Percentiles rank a stretch among this genome's conserved stretches.
phyloP scores from a whole-genome alignment of 2,888 invertebrate species.

The Cheiracanthium punctorium region DNA sequence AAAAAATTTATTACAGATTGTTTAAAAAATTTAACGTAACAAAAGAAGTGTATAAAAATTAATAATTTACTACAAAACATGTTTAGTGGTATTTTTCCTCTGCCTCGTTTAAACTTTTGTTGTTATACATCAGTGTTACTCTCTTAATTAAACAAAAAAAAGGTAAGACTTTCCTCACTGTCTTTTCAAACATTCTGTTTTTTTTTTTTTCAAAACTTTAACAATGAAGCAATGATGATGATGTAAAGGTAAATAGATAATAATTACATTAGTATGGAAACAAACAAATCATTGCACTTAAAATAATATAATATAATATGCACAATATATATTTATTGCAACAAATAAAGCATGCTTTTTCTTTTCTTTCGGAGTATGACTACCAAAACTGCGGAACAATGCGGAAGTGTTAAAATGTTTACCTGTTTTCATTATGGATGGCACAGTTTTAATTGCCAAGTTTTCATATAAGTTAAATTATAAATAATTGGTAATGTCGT shows the following conservation, averaged over 20 bases:
- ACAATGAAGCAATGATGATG: background rate
- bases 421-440: too few relatives aligned
- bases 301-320: constrained; percentile 6
- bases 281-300: background rate
- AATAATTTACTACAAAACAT: background rate
- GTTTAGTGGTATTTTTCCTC: background rate
- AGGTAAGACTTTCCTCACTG: too few relatives aligned
- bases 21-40: constrained; percentile 15
- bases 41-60: constrained; percentile 7
- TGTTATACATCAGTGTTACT: background rate
- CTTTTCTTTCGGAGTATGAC: background rate
- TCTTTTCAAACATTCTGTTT: background rate
- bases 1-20: constrained; percentile 5
- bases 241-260: background rate
- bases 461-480: too few relatives aligned
- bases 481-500: too few relatives aligned
- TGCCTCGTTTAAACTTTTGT: background rate
- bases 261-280: background rate
- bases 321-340: background rate
- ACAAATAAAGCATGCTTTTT: background rate
- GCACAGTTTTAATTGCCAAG: too few relatives aligned
- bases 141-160: background rate
- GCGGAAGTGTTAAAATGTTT: too few relatives aligned
- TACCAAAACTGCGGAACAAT: too few relatives aligned
- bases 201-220: background rate